These are phyloP conservation scores for Caenorhabditis uteleia DNA, from an alignment of 2,888 invertebrate genomes.

Conservation along the genomic window DNA sequence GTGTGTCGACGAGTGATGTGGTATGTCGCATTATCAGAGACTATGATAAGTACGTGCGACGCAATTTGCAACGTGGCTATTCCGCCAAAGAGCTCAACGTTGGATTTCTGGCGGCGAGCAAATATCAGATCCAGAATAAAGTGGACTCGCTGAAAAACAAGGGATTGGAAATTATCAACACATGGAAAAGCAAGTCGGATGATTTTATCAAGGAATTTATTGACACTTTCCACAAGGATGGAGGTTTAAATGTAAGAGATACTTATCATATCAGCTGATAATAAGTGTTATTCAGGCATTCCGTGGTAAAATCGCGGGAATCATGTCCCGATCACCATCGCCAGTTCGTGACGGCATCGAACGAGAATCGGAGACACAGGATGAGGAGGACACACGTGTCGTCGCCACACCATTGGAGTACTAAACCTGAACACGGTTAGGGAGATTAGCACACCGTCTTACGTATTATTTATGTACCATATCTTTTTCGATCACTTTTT, in stretches of 20 bases:
- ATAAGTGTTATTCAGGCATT: too few species aligned
- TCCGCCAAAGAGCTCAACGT: constrained; percentile 97
- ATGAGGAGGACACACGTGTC: too few species aligned
- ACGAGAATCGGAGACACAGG: too few species aligned
- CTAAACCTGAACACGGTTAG: too few species aligned
- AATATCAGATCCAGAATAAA: constrained; percentile 90
- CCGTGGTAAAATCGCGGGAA: constrained; percentile 52
- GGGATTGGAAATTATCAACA: constrained; percentile 87
- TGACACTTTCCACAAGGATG: constrained; percentile 78
- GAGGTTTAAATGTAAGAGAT: constrained; percentile 56
- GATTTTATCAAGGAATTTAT: constrained; percentile 94
- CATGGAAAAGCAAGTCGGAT: constrained; percentile 97
- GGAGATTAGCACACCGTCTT: too few species aligned
- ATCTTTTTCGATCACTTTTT: too few species aligned
- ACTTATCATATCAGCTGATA: too few species aligned
- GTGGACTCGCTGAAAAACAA: constrained; percentile 92
- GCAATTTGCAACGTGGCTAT: constrained; percentile 94
- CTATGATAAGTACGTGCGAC: constrained; percentile 94
- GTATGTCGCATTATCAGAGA: constrained; percentile 91
- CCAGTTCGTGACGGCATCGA: too few species aligned
- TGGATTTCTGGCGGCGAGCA: constrained; percentile 93
- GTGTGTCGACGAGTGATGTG: constrained; percentile 97
- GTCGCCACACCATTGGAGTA: too few species aligned
- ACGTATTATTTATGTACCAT: too few species aligned
- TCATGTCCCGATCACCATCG: constrained; percentile 57